phyloP scores from a whole-genome alignment of 2,888 invertebrate species.

The Tetramorium bicarinatum region DNA sequence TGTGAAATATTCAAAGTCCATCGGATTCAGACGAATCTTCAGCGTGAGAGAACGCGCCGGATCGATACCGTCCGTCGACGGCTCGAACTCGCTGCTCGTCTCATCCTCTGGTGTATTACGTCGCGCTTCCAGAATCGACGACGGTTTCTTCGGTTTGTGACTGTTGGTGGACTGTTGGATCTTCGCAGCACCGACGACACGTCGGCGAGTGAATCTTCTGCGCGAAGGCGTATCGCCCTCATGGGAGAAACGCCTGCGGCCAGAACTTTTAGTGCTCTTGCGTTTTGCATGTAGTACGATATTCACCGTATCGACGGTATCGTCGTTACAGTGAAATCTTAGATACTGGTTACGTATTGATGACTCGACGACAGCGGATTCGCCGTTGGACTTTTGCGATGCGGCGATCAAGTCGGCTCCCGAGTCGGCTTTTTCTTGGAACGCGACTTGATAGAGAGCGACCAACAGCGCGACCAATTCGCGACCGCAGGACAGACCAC shows the following conservation, averaged over 20 bases:
- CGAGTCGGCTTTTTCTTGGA: conserved; percentile 59
- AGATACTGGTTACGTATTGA: conserved; percentile 79
- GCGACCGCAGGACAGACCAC: conserved; percentile 89
- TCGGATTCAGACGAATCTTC: conserved; percentile 88
- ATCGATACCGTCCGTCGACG: conserved; percentile 85
- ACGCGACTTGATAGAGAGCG: conserved; percentile 87
- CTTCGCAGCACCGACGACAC: conserved; percentile 55
- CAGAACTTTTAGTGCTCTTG: conserved; percentile 42
- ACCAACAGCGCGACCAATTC: conserved; percentile 89
- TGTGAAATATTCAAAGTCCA: conserved; percentile 89
- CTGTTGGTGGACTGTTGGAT: conserved; percentile 28
- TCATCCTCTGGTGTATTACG: conserved; percentile 63
- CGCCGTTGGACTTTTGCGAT: conserved; percentile 5
- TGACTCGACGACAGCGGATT: conserved; percentile 5
- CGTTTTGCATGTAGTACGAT: conserved; percentile 80
- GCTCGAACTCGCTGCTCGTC: conserved; percentile 83
- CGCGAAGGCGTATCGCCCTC: conserved; percentile 67
- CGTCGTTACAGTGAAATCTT: conserved; percentile 80
- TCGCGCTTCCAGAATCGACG: conserved; percentile 54
- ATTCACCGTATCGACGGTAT: conserved; percentile 82
- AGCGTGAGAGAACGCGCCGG: conserved; percentile 88
- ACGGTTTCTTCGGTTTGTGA: conserved; percentile 60
- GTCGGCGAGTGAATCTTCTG: conserved; percentile 58
- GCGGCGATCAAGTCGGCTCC: background rate
- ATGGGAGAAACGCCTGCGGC: conserved; percentile 45